A percentile compares a stretch with the other conserved stretches of the same genome.
phyloP scores from a whole-genome alignment of 2,113 vertebrate species.

The Paramormyrops kingsleyae region DNA sequence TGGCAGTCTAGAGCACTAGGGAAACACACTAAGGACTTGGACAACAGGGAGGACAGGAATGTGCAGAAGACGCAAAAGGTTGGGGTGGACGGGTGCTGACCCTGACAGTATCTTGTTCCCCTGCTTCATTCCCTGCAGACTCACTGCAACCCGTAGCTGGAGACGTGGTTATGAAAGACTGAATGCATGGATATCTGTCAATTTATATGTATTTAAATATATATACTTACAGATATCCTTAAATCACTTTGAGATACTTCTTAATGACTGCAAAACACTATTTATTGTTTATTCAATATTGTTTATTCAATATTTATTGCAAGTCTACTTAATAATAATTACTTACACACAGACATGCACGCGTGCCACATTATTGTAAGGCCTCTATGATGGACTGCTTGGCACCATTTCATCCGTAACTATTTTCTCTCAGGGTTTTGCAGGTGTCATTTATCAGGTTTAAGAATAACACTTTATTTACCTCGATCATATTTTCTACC shows the following conservation, averaged over 20 bases:
- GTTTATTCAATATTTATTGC: not conserved
- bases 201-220: not conserved
- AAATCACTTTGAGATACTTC: not conserved
- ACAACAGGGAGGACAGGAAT: too few relatives aligned
- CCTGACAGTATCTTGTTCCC: not conserved
- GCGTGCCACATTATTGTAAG: not conserved
- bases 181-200: not conserved
- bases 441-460: not conserved
- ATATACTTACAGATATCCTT: not conserved
- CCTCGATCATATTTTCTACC: not conserved
- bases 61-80: too few relatives aligned
- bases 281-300: not conserved
- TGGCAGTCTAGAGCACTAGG: too few relatives aligned
- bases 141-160: not conserved
- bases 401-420: not conserved
- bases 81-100: too few relatives aligned
- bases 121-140: not conserved
- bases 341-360: not conserved
- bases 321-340: not conserved
- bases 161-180: not conserved
- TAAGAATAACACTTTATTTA: not conserved
- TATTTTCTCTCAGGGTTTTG: not conserved
- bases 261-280: not conserved
- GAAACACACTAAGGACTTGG: too few relatives aligned
- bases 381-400: not conserved